These are phyloP conservation scores for Muntiacus muntjak DNA, from an alignment of 2,113 vertebrate species.

Conservation along the genomic window DNA sequence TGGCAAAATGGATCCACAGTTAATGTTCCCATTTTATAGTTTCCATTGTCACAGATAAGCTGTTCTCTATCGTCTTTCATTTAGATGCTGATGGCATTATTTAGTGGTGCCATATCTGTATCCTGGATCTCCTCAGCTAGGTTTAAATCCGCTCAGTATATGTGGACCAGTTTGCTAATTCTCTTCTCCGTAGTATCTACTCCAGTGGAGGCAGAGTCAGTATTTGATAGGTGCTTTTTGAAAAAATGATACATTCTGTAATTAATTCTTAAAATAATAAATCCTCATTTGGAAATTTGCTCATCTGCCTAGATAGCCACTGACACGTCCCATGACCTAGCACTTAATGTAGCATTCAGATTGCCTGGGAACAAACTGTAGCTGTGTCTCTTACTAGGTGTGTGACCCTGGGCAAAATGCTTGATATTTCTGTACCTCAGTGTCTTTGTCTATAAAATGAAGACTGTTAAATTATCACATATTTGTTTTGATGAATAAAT, in stretches of 20 bases:
- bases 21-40: neutral
- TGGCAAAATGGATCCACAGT: neutral
- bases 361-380: neutral
- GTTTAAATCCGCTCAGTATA: neutral
- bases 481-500: neutral
- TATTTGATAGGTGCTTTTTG: neutral
- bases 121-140: neutral
- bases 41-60: neutral
- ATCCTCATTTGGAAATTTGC: neutral
- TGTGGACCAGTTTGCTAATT: neutral
- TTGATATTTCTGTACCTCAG: neutral
- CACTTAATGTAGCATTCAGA: neutral
- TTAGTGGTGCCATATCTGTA: neutral
- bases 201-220: neutral
- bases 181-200: neutral
- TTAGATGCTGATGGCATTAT: neutral
- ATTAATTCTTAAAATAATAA: slow-evolving; percentile 10
- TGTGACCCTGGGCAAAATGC: neutral
- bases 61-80: neutral
- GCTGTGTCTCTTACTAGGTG: neutral
- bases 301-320: neutral
- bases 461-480: neutral
- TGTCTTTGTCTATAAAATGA: neutral
- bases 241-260: neutral
- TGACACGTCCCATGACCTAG: neutral